A percentile compares a stretch with the other conserved stretches of the same genome.
Conservation (phyloP, 2,888 invertebrate genomes). For the Hypomecis atomaria region DNA sequence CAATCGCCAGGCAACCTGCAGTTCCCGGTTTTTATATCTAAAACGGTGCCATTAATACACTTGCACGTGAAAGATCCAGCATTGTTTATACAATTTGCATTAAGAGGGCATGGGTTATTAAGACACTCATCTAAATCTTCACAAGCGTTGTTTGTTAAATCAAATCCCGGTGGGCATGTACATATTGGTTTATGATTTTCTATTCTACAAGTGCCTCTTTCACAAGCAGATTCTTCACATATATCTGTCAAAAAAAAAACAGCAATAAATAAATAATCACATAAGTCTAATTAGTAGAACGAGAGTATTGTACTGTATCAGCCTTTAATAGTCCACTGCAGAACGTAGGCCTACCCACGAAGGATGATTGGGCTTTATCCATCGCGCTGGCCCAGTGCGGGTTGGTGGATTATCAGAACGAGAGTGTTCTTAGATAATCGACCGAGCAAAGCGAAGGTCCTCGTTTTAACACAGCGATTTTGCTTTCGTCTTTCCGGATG, state of each 20-base stretch:
- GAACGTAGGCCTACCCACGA: too few relatives aligned
- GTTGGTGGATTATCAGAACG: neutral
- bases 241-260: slow-evolving; percentile 85
- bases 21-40: slow-evolving; percentile 89
- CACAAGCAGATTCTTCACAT: slow-evolving; percentile 91
- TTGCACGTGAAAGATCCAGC: slow-evolving; percentile 91
- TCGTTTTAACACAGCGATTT: too few relatives aligned
- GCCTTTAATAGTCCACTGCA: too few relatives aligned
- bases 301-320: too few relatives aligned
- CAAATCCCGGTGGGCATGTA: slow-evolving; percentile 90
- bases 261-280: neutral
- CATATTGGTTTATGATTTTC: slow-evolving; percentile 90
- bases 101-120: slow-evolving; percentile 90
- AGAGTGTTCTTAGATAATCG: too few relatives aligned
- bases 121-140: slow-evolving; percentile 93
- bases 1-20: slow-evolving; percentile 94
- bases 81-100: slow-evolving; percentile 91
- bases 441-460: too few relatives aligned
- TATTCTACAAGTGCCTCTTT: slow-evolving; percentile 91
- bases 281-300: neutral
- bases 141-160: slow-evolving; percentile 87
- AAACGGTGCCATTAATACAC: slow-evolving; percentile 91
- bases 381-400: too few relatives aligned
- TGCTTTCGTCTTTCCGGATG: too few relatives aligned
- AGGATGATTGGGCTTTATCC: too few relatives aligned